Evolutionary conservation across 2,113 vertebrate species (phyloP).

Genomic region (Martes martes): DNA sequence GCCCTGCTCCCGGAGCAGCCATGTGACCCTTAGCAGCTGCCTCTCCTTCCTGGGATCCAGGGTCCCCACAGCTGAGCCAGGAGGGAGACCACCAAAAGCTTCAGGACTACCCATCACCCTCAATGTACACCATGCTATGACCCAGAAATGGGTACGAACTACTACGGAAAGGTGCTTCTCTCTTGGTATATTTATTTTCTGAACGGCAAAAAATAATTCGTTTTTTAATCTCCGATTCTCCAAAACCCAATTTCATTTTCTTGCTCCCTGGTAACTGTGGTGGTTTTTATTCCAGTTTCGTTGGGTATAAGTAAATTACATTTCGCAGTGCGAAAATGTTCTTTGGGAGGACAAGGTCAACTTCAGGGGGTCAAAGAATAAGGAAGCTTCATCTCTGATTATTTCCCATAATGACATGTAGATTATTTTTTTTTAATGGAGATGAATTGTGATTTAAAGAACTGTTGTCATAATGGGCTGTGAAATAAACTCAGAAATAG

Average conservation of each 20-base stretch:
- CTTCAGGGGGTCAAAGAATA: background rate
- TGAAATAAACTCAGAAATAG: slow-evolving; percentile 66
- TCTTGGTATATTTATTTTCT: background rate
- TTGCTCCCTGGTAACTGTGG: background rate
- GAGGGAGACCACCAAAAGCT: background rate
- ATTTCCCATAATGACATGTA: slow-evolving; percentile 38
- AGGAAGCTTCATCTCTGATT: slow-evolving; percentile 35
- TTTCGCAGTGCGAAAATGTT: slow-evolving; percentile 4
- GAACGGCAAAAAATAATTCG: background rate
- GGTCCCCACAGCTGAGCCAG: background rate
- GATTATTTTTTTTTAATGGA: slow-evolving; percentile 55
- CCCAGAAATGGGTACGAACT: background rate
- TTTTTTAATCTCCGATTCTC: background rate
- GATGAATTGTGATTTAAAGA: slow-evolving; percentile 58
- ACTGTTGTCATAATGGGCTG: slow-evolving; percentile 38
- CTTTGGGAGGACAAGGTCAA: background rate
- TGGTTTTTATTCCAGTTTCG: slow-evolving; percentile 21
- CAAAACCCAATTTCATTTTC: slow-evolving; percentile 31
- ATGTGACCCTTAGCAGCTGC: background rate
- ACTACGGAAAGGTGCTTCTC: background rate
- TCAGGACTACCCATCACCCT: background rate
- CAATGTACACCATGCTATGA: fast-evolving
- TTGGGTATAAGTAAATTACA: slow-evolving; percentile 6
- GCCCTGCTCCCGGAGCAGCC: background rate
- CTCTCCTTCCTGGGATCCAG: background rate